Conservation (phyloP, 2,113 vertebrate species). For the Saiga tatarica region DNA sequence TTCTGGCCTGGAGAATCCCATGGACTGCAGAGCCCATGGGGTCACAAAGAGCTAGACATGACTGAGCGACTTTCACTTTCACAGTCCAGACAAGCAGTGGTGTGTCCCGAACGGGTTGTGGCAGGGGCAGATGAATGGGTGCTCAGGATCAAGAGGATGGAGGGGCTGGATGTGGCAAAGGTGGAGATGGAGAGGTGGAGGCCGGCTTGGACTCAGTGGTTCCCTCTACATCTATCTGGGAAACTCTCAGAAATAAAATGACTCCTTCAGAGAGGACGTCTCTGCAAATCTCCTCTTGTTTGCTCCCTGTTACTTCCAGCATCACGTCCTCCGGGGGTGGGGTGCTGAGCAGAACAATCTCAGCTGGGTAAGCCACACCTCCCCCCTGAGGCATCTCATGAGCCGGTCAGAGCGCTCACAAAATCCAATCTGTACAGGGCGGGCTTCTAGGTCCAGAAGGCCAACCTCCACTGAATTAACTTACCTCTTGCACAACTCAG, state of each 20-base stretch:
- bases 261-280: background rate
- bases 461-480: background rate
- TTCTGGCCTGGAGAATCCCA: background rate
- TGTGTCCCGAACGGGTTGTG: background rate
- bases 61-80: background rate
- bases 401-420: background rate
- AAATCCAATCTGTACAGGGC: background rate
- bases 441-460: background rate
- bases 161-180: background rate
- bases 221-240: background rate
- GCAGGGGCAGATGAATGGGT: background rate
- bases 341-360: background rate
- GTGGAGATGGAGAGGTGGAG: background rate
- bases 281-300: background rate
- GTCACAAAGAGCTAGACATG: background rate
- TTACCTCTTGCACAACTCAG: background rate
- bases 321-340: accelerated
- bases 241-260: background rate
- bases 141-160: background rate
- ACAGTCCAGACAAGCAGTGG: background rate
- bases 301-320: background rate
- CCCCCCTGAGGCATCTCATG: background rate
- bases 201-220: background rate
- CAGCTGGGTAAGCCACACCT: background rate
- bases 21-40: background rate